Conservation (phyloP, 2,113 vertebrate genomes). For the Corythaeola cristata region DNA sequence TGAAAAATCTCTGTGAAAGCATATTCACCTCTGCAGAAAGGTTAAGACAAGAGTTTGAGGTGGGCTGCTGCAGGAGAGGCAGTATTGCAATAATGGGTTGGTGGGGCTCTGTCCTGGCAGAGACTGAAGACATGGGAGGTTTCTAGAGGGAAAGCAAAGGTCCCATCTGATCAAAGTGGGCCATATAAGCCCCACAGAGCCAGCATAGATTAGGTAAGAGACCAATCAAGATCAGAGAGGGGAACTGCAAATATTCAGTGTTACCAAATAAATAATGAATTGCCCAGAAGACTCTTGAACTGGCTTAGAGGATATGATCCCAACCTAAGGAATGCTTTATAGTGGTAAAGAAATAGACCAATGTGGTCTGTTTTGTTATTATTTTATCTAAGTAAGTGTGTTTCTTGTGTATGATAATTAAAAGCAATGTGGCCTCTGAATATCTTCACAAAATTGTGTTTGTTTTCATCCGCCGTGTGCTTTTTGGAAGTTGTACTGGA, state of each 20-base stretch:
- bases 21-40: neutral
- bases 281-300: neutral
- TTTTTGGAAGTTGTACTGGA: neutral
- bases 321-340: neutral
- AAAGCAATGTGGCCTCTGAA: neutral
- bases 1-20: neutral
- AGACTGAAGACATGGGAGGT: neutral
- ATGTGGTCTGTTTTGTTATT: neutral
- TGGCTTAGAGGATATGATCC: neutral
- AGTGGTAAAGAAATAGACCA: neutral
- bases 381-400: neutral
- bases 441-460: neutral
- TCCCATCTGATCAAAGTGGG: neutral
- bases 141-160: neutral
- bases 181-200: neutral
- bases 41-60: neutral
- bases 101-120: neutral
- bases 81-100: neutral
- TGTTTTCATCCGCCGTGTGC: neutral
- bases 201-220: neutral
- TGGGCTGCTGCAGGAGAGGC: neutral
- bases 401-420: neutral
- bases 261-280: conserved; percentile 24
- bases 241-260: neutral
- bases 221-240: neutral